Evolutionary conservation across 2,888 invertebrate genomes (phyloP).

Genomic region (Phalangium opilio): DNA sequence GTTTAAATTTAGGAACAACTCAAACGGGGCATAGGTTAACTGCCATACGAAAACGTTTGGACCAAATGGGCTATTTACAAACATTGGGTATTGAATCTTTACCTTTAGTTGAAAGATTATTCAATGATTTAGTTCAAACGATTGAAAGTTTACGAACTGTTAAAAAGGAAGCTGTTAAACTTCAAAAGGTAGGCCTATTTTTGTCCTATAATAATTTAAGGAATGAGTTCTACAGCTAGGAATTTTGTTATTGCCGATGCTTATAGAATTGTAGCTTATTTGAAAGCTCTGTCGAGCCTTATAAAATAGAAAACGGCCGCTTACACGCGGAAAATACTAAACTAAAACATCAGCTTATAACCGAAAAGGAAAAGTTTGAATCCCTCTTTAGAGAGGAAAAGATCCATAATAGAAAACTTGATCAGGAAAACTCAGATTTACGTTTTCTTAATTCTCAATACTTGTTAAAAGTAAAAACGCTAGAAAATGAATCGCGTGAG

Average conservation of each 20-base stretch:
- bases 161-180: no score
- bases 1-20: no score
- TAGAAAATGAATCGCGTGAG: slow-evolving; percentile 46
- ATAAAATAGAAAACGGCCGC: no score
- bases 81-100: slow-evolving; percentile 56
- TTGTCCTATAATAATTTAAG: no score
- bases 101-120: slow-evolving; percentile 59
- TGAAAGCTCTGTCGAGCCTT: no score
- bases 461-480: slow-evolving; percentile 41
- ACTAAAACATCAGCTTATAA: no score
- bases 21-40: not conserved
- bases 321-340: no score
- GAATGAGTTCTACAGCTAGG: no score
- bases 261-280: no score
- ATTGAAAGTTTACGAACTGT: slow-evolving; percentile 50
- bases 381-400: slow-evolving; percentile 39
- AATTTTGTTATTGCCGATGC: no score
- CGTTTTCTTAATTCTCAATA: slow-evolving; percentile 42
- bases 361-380: no score
- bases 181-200: no score
- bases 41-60: slow-evolving; percentile 52
- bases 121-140: slow-evolving; percentile 68
- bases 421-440: slow-evolving; percentile 39
- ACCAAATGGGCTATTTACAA: slow-evolving; percentile 66
- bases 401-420: slow-evolving; percentile 42